Base-by-base conservation (phyloP, 2,888 invertebrate species). In the Phengaris alcon region DNA sequence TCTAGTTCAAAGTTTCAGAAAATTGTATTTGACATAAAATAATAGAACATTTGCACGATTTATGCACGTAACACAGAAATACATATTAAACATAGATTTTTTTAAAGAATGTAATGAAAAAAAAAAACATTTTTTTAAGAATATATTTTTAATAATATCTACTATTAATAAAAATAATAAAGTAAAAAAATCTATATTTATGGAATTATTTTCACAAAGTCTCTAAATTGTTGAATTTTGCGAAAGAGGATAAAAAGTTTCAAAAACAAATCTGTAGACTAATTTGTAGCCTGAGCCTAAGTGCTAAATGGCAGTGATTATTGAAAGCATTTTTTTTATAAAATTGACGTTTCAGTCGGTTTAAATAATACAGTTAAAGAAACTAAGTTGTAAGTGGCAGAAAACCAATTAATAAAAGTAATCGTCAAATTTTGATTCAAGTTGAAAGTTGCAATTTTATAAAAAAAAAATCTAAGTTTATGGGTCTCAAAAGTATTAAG, bases 1-100 rank as follows among this genome's bases (percentile, higher is more conserved):
- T 5, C 22, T 59, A 22, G 52, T 52, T 52, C 9, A 9, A 64
- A 35, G 64, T 64, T 64, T 35, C 64, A 64, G 1, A 44, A 64
- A 35, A 64, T 35, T 64, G 35, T 35, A 12, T 64, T 6, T 35
- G 6, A 35, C 12, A 64, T 6, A n/a, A 55, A 3, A 55, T n/a
- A 35, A 64, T 6, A 35, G 35, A 64, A 64, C 35, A 64, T 12
- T 35, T 64, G 64, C 35, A 64, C 64, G 64, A 35, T 12, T 12
- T 64, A 35, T 64, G 64, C 64, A 64, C 35, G 64, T 64, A 13
- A 64, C 64, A 64, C 44, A 9, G 52, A 52, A 10, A 44, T 35
- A 64, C 64, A 64, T 44, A 22, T 22, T 22, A 44, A 64, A 64
- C 64, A 64, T 44, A 64, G 64, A 64, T 64, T 59, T n/a, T n/a